Percentiles rank a stretch among this genome's conserved stretches.
These are phyloP conservation scores for Drosophila athabasca DNA, from an alignment of 1,140 invertebrate genomes.

Conservation along the genomic window DNA sequence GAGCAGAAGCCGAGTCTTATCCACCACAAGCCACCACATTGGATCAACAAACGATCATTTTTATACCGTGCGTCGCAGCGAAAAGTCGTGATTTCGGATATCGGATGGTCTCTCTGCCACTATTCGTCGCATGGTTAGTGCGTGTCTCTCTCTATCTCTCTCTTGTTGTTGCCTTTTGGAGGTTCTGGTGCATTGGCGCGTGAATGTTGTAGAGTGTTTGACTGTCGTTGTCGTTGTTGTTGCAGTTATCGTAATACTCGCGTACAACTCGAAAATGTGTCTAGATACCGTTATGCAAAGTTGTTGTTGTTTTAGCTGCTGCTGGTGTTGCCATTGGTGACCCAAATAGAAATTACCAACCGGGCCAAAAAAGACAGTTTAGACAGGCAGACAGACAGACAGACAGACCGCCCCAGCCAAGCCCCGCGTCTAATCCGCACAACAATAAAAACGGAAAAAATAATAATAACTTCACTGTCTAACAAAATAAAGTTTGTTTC, in stretches of 20 bases:
- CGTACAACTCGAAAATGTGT: slow-evolving; percentile 37
- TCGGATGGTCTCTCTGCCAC: slow-evolving; percentile 6
- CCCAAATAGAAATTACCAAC: slow-evolving; percentile 69
- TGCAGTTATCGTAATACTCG: slow-evolving; percentile 31
- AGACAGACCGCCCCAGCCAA: slow-evolving; percentile 14
- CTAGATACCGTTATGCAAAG: slow-evolving; percentile 71
- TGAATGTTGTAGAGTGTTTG: slow-evolving; percentile 43
- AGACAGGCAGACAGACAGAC: slow-evolving; percentile 10
- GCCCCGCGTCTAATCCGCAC: slow-evolving; percentile 58
- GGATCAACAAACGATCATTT: slow-evolving; percentile 64
- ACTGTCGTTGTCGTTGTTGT: slow-evolving; percentile 31
- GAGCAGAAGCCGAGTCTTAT: slow-evolving; percentile 20
- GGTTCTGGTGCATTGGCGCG: slow-evolving; percentile 55
- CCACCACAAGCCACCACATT: slow-evolving; percentile 28
- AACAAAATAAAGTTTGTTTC: not conserved
- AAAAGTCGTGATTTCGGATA: slow-evolving; percentile 67
- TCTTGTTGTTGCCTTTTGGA: slow-evolving; percentile 8
- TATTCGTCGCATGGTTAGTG: slow-evolving; percentile 9
- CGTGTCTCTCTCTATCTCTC: slow-evolving; percentile 17
- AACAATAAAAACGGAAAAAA: slow-evolving; percentile 23
- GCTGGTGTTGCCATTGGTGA: slow-evolving; percentile 44
- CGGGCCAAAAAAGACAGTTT: slow-evolving; percentile 41
- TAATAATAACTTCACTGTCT: slow-evolving; percentile 1
- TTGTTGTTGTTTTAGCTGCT: slow-evolving; percentile 33
- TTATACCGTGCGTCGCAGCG: slow-evolving; percentile 40